A percentile compares a stretch with the other conserved stretches of the same genome.
Evolutionary conservation across 2,888 invertebrate species (phyloP).

Genomic region (Agrotis ipsilon): DNA sequence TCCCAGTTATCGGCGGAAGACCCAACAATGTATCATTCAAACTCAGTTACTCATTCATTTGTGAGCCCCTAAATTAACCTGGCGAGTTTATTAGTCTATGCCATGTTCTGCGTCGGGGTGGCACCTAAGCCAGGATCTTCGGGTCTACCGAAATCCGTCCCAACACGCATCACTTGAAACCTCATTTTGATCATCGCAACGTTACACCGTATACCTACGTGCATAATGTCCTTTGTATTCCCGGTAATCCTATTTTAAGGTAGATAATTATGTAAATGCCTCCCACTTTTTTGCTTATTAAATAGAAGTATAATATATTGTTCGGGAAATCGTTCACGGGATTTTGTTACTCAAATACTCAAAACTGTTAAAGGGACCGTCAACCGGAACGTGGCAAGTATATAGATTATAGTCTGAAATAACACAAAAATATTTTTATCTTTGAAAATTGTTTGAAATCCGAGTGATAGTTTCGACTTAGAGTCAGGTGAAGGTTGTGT

Average conservation of each 20-base stretch:
- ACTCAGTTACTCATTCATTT: slow-evolving; percentile 28
- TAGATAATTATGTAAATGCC: slow-evolving; percentile 23
- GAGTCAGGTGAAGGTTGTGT: too few relatives aligned
- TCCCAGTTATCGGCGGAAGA: background rate
- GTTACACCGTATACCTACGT: slow-evolving; percentile 36
- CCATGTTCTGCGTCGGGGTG: slow-evolving; percentile 49
- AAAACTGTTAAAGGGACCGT: too few relatives aligned
- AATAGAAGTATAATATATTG: too few relatives aligned
- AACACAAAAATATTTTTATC: too few relatives aligned
- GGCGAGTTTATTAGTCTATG: slow-evolving; percentile 37
- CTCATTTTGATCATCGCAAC: slow-evolving; percentile 59
- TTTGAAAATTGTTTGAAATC: too few relatives aligned
- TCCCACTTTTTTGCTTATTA: background rate
- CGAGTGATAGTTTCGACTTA: too few relatives aligned
- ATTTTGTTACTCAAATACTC: too few relatives aligned
- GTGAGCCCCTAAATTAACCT: slow-evolving; percentile 42
- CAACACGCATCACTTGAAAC: slow-evolving; percentile 57
- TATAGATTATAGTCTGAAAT: too few relatives aligned
- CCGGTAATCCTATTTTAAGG: slow-evolving; percentile 60
- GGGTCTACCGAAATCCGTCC: slow-evolving; percentile 57
- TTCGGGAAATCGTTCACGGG: too few relatives aligned
- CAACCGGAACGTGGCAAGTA: too few relatives aligned
- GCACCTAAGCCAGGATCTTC: slow-evolving; percentile 52
- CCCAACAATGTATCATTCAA: slow-evolving; percentile 6
- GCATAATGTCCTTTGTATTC: slow-evolving; percentile 53